Base-by-base conservation (phyloP, 2,888 invertebrate species). In the Chrysolina haemoptera region DNA sequence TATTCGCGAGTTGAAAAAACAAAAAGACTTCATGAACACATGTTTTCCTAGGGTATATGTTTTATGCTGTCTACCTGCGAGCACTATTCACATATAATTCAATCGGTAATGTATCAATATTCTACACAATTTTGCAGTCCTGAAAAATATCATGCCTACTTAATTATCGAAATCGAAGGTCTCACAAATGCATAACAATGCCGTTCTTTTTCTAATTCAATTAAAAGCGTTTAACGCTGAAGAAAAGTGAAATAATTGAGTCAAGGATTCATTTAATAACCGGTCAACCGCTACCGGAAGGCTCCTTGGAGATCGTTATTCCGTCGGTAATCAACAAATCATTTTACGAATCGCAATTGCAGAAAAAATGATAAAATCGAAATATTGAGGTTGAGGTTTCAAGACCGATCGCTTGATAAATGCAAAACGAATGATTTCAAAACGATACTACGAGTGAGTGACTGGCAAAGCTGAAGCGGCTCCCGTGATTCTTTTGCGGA, bases 271-370 rank as follows among this genome's bases (percentile, higher is more conserved):
- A 22, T 14, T 59, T 16, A 22, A 11, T 55, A 55, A 22, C 8
- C 35, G 35, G 35, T 18, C 53, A 53, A 53, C 4, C 16, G 53
- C 59, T 59, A 59, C 35, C 59, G 27, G 10, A 59, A 59, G 22
- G 59, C 27, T 59, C 59, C 59, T 59, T 59, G 59, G 22, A 59
- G 53, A 53, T 18, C 53, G 11, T 35, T 59, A 59, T 59, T 59
- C 59, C 22, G 14, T 16, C 14, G 12, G 16, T 9, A 1, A 59
- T 22, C 11, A 22, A 59, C 27, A n/a, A 59, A 22, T 20, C 12
- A 20, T 59, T 59, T 35, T 9, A n/a, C 11, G n/a, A 14, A 35
- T 59, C n/a, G 59, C 10, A 35, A 59, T 35, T 59, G n/a, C 27
- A 27, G 12, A 59, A 35, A 35, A 35, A 59, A 59, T 9, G 22